Evolutionary conservation across 23 tunicate species (phyloP).

Genomic region (Trididemnum clinides): DNA sequence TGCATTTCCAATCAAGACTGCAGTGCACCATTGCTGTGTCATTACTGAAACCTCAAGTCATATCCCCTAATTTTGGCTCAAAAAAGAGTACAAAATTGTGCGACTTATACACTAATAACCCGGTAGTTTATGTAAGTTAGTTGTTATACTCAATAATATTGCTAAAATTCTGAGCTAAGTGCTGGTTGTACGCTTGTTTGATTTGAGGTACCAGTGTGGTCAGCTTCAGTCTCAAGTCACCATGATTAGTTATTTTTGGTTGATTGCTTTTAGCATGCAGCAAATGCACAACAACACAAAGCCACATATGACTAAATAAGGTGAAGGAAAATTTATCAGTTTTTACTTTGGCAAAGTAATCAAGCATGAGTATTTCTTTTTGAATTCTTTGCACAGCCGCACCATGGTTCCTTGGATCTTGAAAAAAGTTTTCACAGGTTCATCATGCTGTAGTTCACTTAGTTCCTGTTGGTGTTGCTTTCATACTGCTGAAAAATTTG

Average conservation of each 20-base stretch:
- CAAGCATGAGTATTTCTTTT: neutral
- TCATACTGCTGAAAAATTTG: neutral
- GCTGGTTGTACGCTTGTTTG: neutral
- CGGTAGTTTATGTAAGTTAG: neutral
- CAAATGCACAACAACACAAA: neutral
- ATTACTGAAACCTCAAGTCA: too few relatives aligned
- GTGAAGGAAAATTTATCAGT: neutral
- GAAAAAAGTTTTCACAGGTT: constrained; percentile 11
- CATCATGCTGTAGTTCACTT: neutral
- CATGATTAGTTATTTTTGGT: neutral
- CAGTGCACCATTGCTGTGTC: too few relatives aligned
- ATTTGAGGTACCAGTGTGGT: neutral
- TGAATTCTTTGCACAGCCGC: neutral
- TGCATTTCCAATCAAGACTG: too few relatives aligned
- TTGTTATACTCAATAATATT: neutral
- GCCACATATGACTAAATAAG: too few relatives aligned
- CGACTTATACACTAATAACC: too few relatives aligned
- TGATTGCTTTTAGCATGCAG: too few relatives aligned
- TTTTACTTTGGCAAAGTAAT: neutral
- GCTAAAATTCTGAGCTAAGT: neutral
- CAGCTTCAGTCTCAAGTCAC: neutral
- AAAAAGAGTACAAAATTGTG: too few relatives aligned
- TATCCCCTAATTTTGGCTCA: too few relatives aligned
- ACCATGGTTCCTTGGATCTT: constrained; percentile 8
- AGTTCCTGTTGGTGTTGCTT: too few relatives aligned